Evolutionary conservation across 2,888 invertebrate species (phyloP), one percentile per base, ranked within the genome.

Genomic region (Polymixis flavicincta): DNA sequence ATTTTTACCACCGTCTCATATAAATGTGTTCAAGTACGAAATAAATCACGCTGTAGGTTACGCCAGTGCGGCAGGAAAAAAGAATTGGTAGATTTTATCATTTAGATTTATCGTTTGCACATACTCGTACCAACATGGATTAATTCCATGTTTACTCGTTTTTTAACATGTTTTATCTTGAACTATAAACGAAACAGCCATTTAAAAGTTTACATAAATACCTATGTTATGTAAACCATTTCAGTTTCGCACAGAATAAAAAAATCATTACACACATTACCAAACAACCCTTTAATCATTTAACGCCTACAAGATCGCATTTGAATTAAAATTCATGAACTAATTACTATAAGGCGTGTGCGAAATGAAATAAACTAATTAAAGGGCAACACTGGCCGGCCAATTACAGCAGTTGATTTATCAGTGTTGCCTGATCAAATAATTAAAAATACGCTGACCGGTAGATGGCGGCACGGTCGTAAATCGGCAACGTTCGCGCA

Each of bases 351-450:
- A 92, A 90, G 92, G 93, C 91, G 92, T 92, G 89, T 86, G 88
- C 90, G 76, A 92, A 93, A 91, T 91, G 89, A 93, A 93, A 93
- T 93, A 94, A 94, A 95, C 90, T 92, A 93, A 95, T 95, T 94
- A 92, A 90, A 91, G 86, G 90, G 90, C 89, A 90, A 88, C 92
- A 91, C 90, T 86, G 91, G 90, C 87, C 90, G 85, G 86, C 93
- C 94, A 95, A 95, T 95, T 95, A 93, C 91, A 85, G 83, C 85
- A 78, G 89, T 89, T 92, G 93, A 95, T 95, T 95, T 96, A 96
- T 96, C 96, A 93, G 93, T 90, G 90, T 86, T 90, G 91, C 89
- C 92, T 93, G 95, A 96, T 96, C 95, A 96, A 96, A 95, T 95
- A 96, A 96, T 95, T 95, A 95, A 96, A 96, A 95, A 95, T 93